Conservation (phyloP, 2,113 vertebrate genomes). For the Gymnobelideus leadbeateri region DNA sequence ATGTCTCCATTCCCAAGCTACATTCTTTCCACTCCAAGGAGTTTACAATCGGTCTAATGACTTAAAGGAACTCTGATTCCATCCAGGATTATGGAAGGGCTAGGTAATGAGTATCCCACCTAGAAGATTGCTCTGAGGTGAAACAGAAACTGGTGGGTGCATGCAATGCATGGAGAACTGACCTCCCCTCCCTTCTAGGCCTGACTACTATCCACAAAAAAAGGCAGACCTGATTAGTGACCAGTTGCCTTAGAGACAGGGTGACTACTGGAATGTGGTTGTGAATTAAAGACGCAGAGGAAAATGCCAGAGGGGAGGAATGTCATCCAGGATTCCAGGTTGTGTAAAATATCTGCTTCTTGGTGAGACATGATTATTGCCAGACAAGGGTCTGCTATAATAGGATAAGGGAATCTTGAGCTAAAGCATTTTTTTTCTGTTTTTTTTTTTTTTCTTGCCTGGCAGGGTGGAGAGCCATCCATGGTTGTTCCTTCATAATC, state of each 20-base stretch:
- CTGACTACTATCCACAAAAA: conserved; percentile 48
- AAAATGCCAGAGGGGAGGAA: not conserved
- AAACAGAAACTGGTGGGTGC: not conserved
- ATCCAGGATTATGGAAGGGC: not conserved
- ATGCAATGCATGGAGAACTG: not conserved
- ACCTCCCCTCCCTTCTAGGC: conserved; percentile 24
- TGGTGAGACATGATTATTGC: conserved; percentile 56
- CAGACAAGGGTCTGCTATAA: conserved; percentile 32
- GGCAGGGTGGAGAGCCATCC: conserved; percentile 29
- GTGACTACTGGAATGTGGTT: conserved; percentile 64
- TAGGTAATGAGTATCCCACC: not conserved
- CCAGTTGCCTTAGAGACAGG: conserved; percentile 73
- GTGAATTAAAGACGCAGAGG: conserved; percentile 38
- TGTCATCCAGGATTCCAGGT: conserved; percentile 42
- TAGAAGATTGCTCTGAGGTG: not conserved
- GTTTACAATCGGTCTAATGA: not conserved
- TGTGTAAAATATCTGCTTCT: conserved; percentile 69
- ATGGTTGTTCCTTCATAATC: conserved; percentile 50
- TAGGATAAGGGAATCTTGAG: conserved; percentile 51
- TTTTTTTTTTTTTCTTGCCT: conserved; percentile 59
- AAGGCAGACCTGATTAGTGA: conserved; percentile 58
- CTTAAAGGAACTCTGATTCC: not conserved
- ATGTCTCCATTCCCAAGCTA: not conserved
- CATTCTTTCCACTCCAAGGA: not conserved
- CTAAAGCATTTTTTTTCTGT: conserved; percentile 51